Base-by-base conservation (phyloP, 1,140 invertebrate genomes). In the Hyles euphorbiae region DNA sequence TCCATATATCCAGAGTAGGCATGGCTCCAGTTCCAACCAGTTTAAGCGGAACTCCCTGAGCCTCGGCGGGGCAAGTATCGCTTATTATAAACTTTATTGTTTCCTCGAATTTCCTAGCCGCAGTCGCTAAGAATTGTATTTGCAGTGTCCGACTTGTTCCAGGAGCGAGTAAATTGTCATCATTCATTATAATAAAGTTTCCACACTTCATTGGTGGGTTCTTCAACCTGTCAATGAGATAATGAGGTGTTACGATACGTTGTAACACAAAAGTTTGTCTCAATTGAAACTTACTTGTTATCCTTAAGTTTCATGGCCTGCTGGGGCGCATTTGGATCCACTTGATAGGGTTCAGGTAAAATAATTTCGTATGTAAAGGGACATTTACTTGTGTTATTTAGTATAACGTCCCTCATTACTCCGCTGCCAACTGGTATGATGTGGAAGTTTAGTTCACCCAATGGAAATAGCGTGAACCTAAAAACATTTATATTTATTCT, bases 331-430 rank as follows among this genome's bases (percentile, higher is more conserved):
- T 69, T 62, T 2, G 77, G 68, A 34, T 74, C 72, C 3, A 34
- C 11, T 60, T 68, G 74, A 52, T 87, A 85, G 63, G 74, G 22
- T 5, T 53, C 33, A 11, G 86, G 83, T 59, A 88, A 47, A 11
- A 85, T 58, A 34, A 88, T 86, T 60, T 83, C 81, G 54, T 83
- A 88, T 2, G 78, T 87, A 34, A 88, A 67, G 0, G 86, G 83
- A 65, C 84, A 88, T 74, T 87, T 85, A 53, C 86, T 86, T 3
- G 83, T 88, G 53, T 88, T 88, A 46, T 82, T 87, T 44, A 88
- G 63, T 47, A 86, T 85, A 11, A 88, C 79, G 43, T 88, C 86
- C 65, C 81, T 74, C 54, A 63, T 72, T 9, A 83, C 74, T 22
- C 72, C 72, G 46, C 70, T 83, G 5, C 83, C 86, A 10, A 88